Conservation (phyloP, 1,140 invertebrate genomes). For the Catajapyx aquilonaris region DNA sequence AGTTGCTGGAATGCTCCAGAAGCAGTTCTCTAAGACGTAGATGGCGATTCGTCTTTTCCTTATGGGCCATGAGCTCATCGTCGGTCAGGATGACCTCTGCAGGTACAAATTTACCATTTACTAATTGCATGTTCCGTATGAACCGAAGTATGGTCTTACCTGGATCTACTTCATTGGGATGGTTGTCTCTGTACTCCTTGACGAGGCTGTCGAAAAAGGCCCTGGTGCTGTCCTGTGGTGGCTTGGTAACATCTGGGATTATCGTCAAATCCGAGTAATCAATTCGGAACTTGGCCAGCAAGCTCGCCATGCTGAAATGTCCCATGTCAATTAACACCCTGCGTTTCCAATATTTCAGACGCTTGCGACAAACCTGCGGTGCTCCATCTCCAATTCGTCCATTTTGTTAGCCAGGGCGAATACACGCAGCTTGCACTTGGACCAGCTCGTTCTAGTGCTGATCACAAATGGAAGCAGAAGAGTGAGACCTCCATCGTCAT, state of each 20-base stretch:
- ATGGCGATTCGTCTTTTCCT: constrained; percentile 33
- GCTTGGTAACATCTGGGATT: constrained; percentile 62
- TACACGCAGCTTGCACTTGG: constrained; percentile 68
- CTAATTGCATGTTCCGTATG: too few species aligned
- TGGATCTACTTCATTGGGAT: constrained; percentile 25
- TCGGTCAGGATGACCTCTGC: too few species aligned
- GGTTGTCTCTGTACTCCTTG: constrained; percentile 34
- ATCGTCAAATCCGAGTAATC: constrained; percentile 83
- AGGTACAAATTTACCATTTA: too few species aligned
- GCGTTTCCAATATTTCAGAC: too few species aligned
- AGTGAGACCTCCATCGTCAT: constrained; percentile 70
- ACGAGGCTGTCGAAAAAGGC: constrained; percentile 66
- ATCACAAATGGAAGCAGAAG: constrained; percentile 74
- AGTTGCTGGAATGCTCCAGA: constrained; percentile 26
- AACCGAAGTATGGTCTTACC: too few species aligned
- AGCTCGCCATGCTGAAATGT: constrained; percentile 63
- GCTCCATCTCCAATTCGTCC: constrained; percentile 77
- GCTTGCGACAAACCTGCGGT: constrained; percentile 47
- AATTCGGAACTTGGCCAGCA: constrained; percentile 88
- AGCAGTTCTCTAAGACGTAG: constrained; percentile 29
- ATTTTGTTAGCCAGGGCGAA: constrained; percentile 87
- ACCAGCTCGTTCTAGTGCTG: constrained; percentile 65
- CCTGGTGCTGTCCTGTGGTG: constrained; percentile 40
- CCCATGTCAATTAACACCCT: background rate
- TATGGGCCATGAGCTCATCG: too few species aligned